These are phyloP conservation scores for Dasysyrphus tricinctus DNA, from an alignment of 2,888 invertebrate genomes.

Conservation along the genomic window DNA sequence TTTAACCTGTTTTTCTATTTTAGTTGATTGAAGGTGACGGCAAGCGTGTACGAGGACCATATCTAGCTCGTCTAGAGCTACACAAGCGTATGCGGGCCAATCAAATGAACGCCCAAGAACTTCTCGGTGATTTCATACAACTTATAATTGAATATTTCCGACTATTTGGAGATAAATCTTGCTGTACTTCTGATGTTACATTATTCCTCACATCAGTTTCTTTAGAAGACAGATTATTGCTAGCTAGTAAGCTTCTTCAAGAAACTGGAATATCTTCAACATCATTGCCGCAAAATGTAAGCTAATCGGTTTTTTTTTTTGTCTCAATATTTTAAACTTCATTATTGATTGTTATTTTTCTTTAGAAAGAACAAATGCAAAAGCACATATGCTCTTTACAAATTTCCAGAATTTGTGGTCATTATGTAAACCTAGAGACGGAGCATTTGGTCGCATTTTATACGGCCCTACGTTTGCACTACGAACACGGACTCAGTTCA, in stretches of 20 bases:
- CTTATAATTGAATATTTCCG: slow-evolving; percentile 91
- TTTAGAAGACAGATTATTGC: slow-evolving; percentile 85
- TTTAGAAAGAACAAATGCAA: slow-evolving; percentile 90
- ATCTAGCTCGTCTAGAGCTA: slow-evolving; percentile 92
- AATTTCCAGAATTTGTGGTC: slow-evolving; percentile 89
- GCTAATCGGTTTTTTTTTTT: slow-evolving; percentile 76
- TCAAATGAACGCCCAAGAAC: slow-evolving; percentile 84
- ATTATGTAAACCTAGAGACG: slow-evolving; percentile 85
- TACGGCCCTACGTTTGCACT: slow-evolving; percentile 86
- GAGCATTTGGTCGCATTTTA: slow-evolving; percentile 86
- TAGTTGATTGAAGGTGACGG: slow-evolving; percentile 85
- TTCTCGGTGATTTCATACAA: slow-evolving; percentile 87
- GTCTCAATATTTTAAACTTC: background rate
- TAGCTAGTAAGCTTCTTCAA: slow-evolving; percentile 86
- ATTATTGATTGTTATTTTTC: slow-evolving; percentile 38
- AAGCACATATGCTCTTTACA: slow-evolving; percentile 92
- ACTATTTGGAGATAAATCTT: slow-evolving; percentile 92
- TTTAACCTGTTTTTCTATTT: slow-evolving; percentile 58
- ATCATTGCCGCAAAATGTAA: slow-evolving; percentile 87
- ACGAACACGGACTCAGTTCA: slow-evolving; percentile 86
- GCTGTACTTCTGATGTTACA: slow-evolving; percentile 92
- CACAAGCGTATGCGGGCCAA: slow-evolving; percentile 86
- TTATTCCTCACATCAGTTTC: slow-evolving; percentile 88
- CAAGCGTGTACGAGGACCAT: slow-evolving; percentile 89
- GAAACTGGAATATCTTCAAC: slow-evolving; percentile 87